A percentile compares a stretch with the other conserved stretches of the same genome.
Evolutionary conservation across 2,888 invertebrate species (phyloP).

Genomic region (Dolichopus griseipennis): DNA sequence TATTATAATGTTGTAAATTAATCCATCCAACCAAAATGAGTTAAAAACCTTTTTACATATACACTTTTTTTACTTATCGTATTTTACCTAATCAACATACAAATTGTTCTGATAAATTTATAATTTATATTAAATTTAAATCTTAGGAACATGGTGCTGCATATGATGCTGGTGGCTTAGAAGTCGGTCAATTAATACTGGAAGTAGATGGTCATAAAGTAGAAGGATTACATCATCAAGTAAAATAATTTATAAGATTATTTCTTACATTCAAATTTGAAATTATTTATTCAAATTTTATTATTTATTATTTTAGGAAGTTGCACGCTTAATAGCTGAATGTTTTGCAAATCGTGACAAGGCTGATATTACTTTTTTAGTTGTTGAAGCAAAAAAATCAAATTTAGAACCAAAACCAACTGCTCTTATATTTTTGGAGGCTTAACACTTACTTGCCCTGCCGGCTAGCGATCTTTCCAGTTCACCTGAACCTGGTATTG

Average conservation of each 20-base stretch:
- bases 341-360: constrained; percentile 84
- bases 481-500: constrained; percentile 39
- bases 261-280: no score
- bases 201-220: constrained; percentile 79
- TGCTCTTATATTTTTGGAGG: constrained; percentile 81
- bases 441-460: constrained; percentile 85
- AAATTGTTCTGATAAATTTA: no score
- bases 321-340: constrained; percentile 85
- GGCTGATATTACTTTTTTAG: constrained; percentile 83
- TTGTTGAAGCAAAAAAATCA: constrained; percentile 85
- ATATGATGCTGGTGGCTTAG: constrained; percentile 81
- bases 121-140: constrained; percentile 7
- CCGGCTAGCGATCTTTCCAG: constrained; percentile 56
- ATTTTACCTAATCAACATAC: no score
- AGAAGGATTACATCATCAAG: constrained; percentile 72
- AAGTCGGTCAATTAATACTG: constrained; percentile 88
- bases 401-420: constrained; percentile 87
- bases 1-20: no score
- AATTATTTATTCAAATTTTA: constrained; percentile 8
- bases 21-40: no score
- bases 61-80: no score
- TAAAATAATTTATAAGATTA: no score
- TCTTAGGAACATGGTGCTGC: constrained; percentile 88
- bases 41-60: no score
- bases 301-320: constrained; percentile 55